Percentiles rank a stretch among this genome's conserved stretches.
Conservation (phyloP, 2,888 invertebrate genomes). For the Caenorhabditis sinica region DNA sequence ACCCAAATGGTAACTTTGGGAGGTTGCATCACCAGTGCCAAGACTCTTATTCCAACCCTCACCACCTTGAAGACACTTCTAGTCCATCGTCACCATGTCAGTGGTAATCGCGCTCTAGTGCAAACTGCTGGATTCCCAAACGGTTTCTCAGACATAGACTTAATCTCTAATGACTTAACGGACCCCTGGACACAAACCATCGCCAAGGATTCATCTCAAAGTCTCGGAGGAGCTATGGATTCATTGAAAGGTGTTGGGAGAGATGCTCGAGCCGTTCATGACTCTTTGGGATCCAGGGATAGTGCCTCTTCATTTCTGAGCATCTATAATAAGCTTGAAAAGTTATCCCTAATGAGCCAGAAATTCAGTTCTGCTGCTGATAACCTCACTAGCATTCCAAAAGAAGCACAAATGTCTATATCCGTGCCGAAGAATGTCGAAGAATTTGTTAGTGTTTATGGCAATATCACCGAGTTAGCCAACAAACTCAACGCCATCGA, state of each 20-base stretch:
- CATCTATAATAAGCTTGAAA: not conserved
- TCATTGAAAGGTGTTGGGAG: not conserved
- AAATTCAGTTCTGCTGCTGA: not conserved
- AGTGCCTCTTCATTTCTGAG: not conserved
- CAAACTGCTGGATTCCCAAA: not conserved
- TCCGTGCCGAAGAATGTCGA: not conserved
- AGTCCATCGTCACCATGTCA: not conserved
- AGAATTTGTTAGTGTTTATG: not conserved
- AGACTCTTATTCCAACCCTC: not conserved
- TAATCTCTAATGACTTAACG: not conserved
- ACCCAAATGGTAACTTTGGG: not conserved
- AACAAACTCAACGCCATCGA: not conserved
- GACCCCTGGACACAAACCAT: not conserved
- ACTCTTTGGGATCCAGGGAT: not conserved
- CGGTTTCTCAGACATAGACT: not conserved
- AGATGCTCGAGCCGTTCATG: not conserved
- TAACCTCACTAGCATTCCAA: not conserved
- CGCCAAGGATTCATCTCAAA: no score
- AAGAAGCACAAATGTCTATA: not conserved
- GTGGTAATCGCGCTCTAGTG: not conserved
- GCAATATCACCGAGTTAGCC: not conserved
- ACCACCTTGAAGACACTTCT: not conserved
- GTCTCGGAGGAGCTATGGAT: not conserved
- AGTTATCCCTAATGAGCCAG: not conserved
- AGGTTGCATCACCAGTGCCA: not conserved